A percentile compares a stretch with the other conserved stretches of the same genome.
Evolutionary conservation across 2,888 invertebrate species (phyloP).

Genomic region (Ptychoptera contaminata): DNA sequence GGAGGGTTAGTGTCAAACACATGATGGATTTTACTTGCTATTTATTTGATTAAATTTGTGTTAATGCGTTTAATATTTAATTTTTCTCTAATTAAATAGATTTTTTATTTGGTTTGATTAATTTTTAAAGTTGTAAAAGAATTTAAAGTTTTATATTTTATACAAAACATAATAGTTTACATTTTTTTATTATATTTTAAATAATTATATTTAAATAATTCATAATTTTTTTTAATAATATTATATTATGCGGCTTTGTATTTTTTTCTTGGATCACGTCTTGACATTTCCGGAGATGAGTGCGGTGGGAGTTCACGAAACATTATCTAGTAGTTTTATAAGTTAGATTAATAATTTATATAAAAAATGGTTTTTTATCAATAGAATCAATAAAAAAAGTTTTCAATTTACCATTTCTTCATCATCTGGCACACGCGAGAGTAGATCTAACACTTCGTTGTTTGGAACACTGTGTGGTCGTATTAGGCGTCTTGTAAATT

Average conservation of each 20-base stretch:
- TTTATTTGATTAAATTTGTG: too few species aligned
- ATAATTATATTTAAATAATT: too few species aligned
- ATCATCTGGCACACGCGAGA: constrained; percentile 89
- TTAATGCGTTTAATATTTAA: too few species aligned
- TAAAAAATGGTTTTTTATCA: not conserved
- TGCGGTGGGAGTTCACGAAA: constrained; percentile 8
- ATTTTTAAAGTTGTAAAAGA: too few species aligned
- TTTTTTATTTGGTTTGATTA: too few species aligned
- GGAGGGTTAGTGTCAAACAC: too few species aligned
- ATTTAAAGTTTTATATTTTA: too few species aligned
- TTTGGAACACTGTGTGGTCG: constrained; percentile 91
- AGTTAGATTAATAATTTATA: not conserved
- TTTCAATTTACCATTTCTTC: constrained; percentile 62
- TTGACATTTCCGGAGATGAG: constrained; percentile 7
- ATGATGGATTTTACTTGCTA: too few species aligned
- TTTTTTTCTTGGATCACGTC: constrained; percentile 9
- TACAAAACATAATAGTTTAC: too few species aligned
- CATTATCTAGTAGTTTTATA: constrained; percentile 3
- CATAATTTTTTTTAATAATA: too few species aligned
- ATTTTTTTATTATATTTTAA: too few species aligned
- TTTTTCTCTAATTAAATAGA: too few species aligned
- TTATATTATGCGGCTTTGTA: constrained; percentile 6
- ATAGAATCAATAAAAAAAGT: not conserved
- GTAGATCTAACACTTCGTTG: constrained; percentile 88
- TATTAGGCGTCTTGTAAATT: constrained; percentile 84